A percentile compares a stretch with the other conserved stretches of the same genome.
Conservation (phyloP, 2,888 invertebrate species). For the Minunthozetes semirufus region DNA sequence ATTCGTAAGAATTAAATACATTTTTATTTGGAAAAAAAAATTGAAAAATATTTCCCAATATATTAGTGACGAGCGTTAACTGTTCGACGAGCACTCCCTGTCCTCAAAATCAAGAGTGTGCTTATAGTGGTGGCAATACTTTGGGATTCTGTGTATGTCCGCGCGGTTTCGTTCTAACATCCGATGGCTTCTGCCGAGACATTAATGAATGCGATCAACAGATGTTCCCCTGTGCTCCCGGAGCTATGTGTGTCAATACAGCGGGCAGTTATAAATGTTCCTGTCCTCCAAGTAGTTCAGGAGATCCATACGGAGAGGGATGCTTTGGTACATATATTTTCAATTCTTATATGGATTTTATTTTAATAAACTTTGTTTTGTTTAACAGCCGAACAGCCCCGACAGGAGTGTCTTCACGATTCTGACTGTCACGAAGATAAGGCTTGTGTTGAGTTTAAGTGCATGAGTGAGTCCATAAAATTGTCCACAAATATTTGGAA, state of each 20-base stretch:
- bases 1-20: conserved; percentile 12
- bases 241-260: conserved; percentile 70
- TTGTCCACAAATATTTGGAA: background rate
- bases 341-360: background rate
- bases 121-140: conserved; percentile 43
- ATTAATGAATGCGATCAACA: conserved; percentile 72
- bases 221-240: conserved; percentile 64
- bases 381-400: conserved; percentile 35
- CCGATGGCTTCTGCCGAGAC: conserved; percentile 55
- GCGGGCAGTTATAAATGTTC: conserved; percentile 79
- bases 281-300: conserved; percentile 71
- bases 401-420: conserved; percentile 67
- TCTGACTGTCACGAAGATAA: conserved; percentile 78
- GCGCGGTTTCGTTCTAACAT: conserved; percentile 42
- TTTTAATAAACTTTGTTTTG: background rate
- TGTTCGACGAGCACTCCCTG: conserved; percentile 44
- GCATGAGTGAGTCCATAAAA: conserved; percentile 28
- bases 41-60: background rate
- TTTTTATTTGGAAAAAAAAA: background rate
- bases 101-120: conserved; percentile 46
- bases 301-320: conserved; percentile 63
- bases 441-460: conserved; percentile 65
- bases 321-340: conserved; percentile 40
- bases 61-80: conserved; percentile 41
- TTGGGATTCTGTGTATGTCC: conserved; percentile 44